Conservation (phyloP, 2,797 vertebrate species). For the Clarias laeviceps region DNA sequence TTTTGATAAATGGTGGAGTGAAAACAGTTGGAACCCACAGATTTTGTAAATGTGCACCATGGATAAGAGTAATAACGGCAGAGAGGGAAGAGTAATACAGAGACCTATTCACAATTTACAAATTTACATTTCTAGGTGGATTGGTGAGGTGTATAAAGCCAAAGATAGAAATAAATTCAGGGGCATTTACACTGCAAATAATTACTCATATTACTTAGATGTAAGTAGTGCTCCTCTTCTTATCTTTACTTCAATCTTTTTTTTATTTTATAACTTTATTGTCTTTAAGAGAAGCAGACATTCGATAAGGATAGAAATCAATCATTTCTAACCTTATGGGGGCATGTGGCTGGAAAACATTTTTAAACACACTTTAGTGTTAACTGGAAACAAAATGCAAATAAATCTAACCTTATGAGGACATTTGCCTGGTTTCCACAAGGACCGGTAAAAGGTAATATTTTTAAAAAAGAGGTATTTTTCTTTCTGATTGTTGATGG, state of each 20-base stretch:
- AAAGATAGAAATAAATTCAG: not conserved
- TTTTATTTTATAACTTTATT: not conserved
- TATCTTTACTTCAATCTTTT: not conserved
- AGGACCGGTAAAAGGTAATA: too few species aligned
- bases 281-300: not conserved
- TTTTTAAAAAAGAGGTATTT: not conserved
- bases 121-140: constrained; percentile 16
- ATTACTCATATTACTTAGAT: not conserved
- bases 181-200: not conserved
- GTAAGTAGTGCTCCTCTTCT: not conserved
- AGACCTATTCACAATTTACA: not conserved
- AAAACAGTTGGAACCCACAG: not conserved
- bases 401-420: too few species aligned
- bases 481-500: not conserved
- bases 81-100: not conserved
- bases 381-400: not conserved
- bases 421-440: too few species aligned
- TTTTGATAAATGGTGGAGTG: constrained; percentile 18
- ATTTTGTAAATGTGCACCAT: not conserved
- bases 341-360: not conserved
- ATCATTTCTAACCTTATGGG: not conserved
- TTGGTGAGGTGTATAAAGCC: not conserved
- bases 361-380: not conserved
- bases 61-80: not conserved
- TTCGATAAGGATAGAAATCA: not conserved